Base-by-base conservation (phyloP, 1,140 invertebrate species). In the Belonocnema kinseyi region DNA sequence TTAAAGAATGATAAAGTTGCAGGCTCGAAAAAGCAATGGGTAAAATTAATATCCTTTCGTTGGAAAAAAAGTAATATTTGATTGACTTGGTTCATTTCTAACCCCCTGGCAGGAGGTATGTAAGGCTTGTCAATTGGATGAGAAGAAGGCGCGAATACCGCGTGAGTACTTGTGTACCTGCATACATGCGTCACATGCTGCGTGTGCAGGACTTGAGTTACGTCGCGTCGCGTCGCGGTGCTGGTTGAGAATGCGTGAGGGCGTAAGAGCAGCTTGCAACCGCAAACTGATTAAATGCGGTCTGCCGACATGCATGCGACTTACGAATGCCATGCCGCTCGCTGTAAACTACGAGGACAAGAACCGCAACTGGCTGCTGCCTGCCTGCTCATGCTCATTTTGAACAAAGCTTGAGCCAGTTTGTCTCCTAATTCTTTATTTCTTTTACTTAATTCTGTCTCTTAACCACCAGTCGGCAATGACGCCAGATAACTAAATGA, bases 231-330 rank as follows among this genome's bases (percentile, higher is more conserved):
- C 85, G 82, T 77, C 58, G 78, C 81, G 85, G 71, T 51, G 74
- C 33, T 58, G 72, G 53, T 70, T 75, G 73, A 76, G 70, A 78
- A 71, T 73, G 51, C 33, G 75, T 61, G 52, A 73, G 58, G 73
- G 73, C 54, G 56, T 76, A 77, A 58, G 71, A 54, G 76, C 74
- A 76, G 51, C 61, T 33, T 53, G 74, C 61, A 71, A 76, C 74
- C 74, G n/a, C 74, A 76, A 88, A 87, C 88, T 90, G 87, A 90
- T 90, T 90, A 90, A 90, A 89, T 89, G 88, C 84, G 88, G 86
- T 88, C 82, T 80, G 74, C 72, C 50, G 71, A 77, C 72, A 66
- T 73, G 50, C 72, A 54, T 52, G 76, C 74, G 70, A 76, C 58
- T 70, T 80, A 76, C 70, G 72, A 74, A 75, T 50, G 76, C 73